These are phyloP conservation scores for Oithona nana DNA, from an alignment of 2,888 invertebrate genomes.

Conservation along the genomic window DNA sequence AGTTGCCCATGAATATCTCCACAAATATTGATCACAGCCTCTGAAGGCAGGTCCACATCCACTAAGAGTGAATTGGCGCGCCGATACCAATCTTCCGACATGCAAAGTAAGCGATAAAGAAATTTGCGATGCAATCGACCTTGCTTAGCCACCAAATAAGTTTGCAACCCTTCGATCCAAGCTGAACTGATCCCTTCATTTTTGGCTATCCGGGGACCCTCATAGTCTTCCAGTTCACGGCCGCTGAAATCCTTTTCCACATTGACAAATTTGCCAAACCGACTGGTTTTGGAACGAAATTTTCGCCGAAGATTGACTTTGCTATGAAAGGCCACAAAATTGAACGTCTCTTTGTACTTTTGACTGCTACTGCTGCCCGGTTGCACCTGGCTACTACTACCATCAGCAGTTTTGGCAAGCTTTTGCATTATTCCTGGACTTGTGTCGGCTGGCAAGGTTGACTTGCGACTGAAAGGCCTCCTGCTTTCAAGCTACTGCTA, in stretches of 20 bases:
- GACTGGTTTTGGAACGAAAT: neutral
- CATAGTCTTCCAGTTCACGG: neutral
- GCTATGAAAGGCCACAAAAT: neutral
- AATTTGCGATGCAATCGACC: slow-evolving; percentile 1
- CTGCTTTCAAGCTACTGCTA: too few species aligned
- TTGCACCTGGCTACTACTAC: too few species aligned
- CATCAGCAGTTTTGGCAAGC: too few species aligned
- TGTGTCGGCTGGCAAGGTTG: too few species aligned
- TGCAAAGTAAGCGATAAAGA: neutral
- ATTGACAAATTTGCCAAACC: neutral
- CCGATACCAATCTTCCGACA: neutral
- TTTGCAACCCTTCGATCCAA: neutral
- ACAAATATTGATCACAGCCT: slow-evolving; percentile 7
- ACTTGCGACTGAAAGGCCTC: too few species aligned
- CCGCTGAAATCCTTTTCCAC: neutral
- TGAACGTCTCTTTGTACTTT: neutral
- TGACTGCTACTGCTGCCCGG: neutral
- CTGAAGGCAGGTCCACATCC: slow-evolving; percentile 2
- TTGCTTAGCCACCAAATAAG: neutral
- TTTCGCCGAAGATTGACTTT: neutral
- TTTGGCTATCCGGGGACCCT: neutral
- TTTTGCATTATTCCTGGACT: too few species aligned
- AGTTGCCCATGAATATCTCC: slow-evolving; percentile 13
- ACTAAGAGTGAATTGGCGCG: neutral
- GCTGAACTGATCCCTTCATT: neutral